phyloP scores from a whole-genome alignment of 2,797 vertebrate species.

The Pseudomugil tenellus region DNA sequence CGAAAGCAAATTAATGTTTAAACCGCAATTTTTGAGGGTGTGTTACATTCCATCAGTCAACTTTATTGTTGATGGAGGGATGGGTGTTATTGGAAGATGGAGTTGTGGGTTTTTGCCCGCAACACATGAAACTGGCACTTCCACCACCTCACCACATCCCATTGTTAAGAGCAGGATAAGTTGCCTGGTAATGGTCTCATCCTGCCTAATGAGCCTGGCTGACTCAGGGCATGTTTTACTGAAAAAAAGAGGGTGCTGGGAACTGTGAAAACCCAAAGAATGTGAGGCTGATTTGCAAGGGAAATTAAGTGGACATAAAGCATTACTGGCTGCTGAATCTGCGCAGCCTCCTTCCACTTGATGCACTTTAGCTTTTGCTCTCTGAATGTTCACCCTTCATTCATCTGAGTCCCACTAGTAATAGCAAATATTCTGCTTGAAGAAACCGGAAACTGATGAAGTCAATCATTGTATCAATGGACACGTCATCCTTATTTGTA shows the following conservation, averaged over 20 bases:
- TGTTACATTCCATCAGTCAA: slow-evolving; percentile 68
- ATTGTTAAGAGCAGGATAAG: slow-evolving; percentile 66
- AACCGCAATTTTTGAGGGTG: slow-evolving; percentile 12
- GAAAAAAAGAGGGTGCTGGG: slow-evolving; percentile 58
- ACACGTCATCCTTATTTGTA: neutral
- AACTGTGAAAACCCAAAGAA: slow-evolving; percentile 75
- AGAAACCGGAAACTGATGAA: neutral
- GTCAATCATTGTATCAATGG: neutral
- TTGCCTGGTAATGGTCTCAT: slow-evolving; percentile 74
- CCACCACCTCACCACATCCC: slow-evolving; percentile 69
- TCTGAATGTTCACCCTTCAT: slow-evolving; percentile 4
- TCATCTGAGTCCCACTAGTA: slow-evolving; percentile 2
- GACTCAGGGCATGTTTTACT: slow-evolving; percentile 59
- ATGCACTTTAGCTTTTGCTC: slow-evolving; percentile 48
- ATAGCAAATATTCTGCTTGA: neutral
- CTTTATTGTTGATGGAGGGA: slow-evolving; percentile 50
- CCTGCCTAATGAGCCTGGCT: slow-evolving; percentile 73
- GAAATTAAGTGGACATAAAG: slow-evolving; percentile 82
- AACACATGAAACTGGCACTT: slow-evolving; percentile 59
- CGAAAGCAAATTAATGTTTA: slow-evolving; percentile 38
- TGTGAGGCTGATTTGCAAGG: slow-evolving; percentile 82
- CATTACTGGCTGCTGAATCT: slow-evolving; percentile 61
- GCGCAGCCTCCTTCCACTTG: slow-evolving; percentile 49
- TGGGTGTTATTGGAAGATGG: slow-evolving; percentile 36
- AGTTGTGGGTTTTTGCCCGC: slow-evolving; percentile 47